Evolutionary conservation across 2,888 invertebrate genomes (phyloP), one percentile per base, ranked within the genome.

Genomic region (Mesochorus sp.): DNA sequence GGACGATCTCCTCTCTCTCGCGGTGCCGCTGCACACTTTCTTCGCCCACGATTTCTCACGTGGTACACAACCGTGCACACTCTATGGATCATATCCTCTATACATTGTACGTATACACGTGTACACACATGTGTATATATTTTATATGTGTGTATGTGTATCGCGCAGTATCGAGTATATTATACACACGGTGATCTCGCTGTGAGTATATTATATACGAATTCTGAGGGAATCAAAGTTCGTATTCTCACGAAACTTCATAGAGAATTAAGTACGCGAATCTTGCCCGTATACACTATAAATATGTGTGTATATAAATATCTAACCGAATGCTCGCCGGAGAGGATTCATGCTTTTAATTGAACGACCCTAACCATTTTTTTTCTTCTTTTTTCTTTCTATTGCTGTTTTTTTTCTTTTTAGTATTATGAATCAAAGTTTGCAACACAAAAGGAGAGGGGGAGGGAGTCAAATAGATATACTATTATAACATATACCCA

Each of bases 231-330:
- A 59, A 64, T 62, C 76, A 76, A 76, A 76, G 76, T 76, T 76
- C 76, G 76, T 71, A 76, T 76, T 76, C 76, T 76, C 76, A 76
- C 76, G 76, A 76, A 71, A 64, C 71, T 62, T 76, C 76, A 59
- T 5, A 34, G 57, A 59, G 70, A 76, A 76, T 76, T 70, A 76
- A 76, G 76, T 64, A 44, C 53, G 51, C 59, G 67, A 61, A 53
- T 57, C 47, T 66, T 55, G 39, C 10, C 26, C 19, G 19, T 39
- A 57, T 34, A 31, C 28, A 34, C 34, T 8, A 14, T 64, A 21
- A 31, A 31, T 31, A n/a, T 44, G 26, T 26, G 6, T 44, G 5
- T 42, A n/a, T 44, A 17, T 8, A 6, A 17, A 17, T 44, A 44
- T 42, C 31, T 2, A 37, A 6, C 37, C 3, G 31, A n/a, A 12